These are phyloP conservation scores for Fregata magnificens DNA, from an alignment of 2,113 vertebrate genomes.

Conservation along the genomic window DNA sequence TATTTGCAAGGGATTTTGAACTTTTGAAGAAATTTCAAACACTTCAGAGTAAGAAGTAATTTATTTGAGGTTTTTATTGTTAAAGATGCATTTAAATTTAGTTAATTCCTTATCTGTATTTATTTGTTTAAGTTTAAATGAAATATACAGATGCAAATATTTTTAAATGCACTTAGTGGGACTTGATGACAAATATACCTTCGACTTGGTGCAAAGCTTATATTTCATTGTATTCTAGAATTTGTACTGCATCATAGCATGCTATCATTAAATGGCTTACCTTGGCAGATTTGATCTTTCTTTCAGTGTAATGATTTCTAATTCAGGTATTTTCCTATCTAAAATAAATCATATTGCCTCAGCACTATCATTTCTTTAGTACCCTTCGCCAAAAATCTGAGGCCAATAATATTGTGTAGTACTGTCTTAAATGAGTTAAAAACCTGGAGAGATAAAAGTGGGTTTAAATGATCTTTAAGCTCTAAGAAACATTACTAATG, in stretches of 20 bases:
- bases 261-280: background rate
- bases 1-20: background rate
- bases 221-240: background rate
- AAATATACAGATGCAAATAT: background rate
- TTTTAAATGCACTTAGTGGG: background rate
- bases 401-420: background rate
- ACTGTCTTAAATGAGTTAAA: background rate
- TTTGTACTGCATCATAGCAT: background rate
- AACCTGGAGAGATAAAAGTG: background rate
- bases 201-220: background rate
- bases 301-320: background rate
- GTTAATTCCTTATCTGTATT: background rate
- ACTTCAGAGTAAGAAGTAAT: background rate
- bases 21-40: background rate
- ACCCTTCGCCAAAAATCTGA: background rate
- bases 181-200: background rate
- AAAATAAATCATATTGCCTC: background rate
- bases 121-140: background rate
- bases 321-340: background rate
- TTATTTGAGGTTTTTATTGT: background rate
- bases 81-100: background rate
- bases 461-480: background rate
- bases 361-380: background rate
- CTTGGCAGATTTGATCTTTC: background rate
- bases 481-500: background rate